phyloP scores from a whole-genome alignment of 2,113 vertebrate species.

The Gasterosteus aculeatus region DNA sequence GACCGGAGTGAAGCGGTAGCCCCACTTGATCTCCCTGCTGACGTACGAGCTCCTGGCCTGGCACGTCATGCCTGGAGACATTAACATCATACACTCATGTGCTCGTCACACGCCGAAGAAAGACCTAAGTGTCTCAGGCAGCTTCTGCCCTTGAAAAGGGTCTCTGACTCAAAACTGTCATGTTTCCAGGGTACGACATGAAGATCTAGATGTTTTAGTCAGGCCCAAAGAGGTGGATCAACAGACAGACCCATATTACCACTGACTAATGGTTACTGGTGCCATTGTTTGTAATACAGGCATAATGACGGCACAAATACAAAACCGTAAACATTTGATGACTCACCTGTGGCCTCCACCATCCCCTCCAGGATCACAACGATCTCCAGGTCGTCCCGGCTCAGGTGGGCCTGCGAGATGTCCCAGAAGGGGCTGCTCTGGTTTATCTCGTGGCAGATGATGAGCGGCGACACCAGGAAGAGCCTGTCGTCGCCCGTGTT shows the following conservation, averaged over 20 bases:
- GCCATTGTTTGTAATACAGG: background rate
- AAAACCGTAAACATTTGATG: background rate
- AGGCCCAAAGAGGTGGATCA: background rate
- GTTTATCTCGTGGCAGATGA: conserved; percentile 99
- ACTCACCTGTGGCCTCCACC: conserved; percentile 99
- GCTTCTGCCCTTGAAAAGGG: too few species aligned
- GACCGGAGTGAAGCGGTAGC: conserved; percentile 95
- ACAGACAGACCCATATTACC: background rate
- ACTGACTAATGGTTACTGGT: background rate
- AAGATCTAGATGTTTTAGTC: background rate
- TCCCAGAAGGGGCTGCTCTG: conserved; percentile 99
- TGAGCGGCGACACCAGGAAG: conserved; percentile 97
- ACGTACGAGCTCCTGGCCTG: conserved; percentile 96
- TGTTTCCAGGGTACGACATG: too few species aligned
- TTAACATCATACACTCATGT: background rate
- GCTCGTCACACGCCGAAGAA: too few species aligned
- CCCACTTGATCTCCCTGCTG: conserved; percentile 96
- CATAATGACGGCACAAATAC: background rate
- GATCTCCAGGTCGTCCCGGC: conserved; percentile 95
- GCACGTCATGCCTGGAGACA: conserved; percentile 92
- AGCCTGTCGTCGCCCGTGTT: conserved; percentile 97
- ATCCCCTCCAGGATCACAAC: conserved; percentile 99
- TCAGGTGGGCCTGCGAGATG: conserved; percentile 91
- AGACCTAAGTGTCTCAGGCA: too few species aligned
- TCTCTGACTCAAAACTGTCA: too few species aligned